These are phyloP conservation scores for Colletes latitarsis DNA, from an alignment of 1,140 invertebrate genomes.

Conservation along the genomic window DNA sequence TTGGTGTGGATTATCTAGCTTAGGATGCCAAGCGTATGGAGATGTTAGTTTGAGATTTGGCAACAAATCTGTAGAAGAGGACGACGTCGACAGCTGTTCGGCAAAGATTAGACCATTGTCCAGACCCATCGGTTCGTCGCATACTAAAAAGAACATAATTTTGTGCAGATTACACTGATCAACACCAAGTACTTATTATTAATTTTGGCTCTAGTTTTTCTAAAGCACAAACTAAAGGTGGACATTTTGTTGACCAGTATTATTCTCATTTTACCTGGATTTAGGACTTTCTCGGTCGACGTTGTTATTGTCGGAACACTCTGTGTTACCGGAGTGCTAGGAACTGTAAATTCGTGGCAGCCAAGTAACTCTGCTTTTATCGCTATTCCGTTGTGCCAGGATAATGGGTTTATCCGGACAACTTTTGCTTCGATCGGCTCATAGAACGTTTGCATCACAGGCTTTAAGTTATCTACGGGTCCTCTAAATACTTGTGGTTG, in stretches of 20 bases:
- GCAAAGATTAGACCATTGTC: slow-evolving; percentile 81
- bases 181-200: too few species aligned
- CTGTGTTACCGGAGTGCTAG: slow-evolving; percentile 33
- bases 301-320: neutral
- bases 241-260: neutral
- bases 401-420: slow-evolving; percentile 86
- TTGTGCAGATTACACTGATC: neutral
- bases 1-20: slow-evolving; percentile 70
- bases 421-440: slow-evolving; percentile 87
- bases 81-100: slow-evolving; percentile 83
- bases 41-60: slow-evolving; percentile 64
- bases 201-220: too few species aligned
- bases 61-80: slow-evolving; percentile 71
- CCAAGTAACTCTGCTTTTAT: slow-evolving; percentile 89
- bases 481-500: slow-evolving; percentile 86
- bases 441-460: slow-evolving; percentile 85
- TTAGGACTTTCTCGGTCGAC: slow-evolving; percentile 26
- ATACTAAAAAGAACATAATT: slow-evolving; percentile 68
- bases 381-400: slow-evolving; percentile 89
- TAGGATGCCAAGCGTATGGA: slow-evolving; percentile 64
- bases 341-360: slow-evolving; percentile 80
- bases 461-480: slow-evolving; percentile 83
- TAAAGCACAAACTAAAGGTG: too few species aligned
- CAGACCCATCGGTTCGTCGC: slow-evolving; percentile 86
- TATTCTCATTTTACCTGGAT: slow-evolving; percentile 39